Evolutionary conservation across 2,797 vertebrate species (phyloP), one percentile per base, ranked within the genome.

Genomic region (Taeniopygia guttata): DNA sequence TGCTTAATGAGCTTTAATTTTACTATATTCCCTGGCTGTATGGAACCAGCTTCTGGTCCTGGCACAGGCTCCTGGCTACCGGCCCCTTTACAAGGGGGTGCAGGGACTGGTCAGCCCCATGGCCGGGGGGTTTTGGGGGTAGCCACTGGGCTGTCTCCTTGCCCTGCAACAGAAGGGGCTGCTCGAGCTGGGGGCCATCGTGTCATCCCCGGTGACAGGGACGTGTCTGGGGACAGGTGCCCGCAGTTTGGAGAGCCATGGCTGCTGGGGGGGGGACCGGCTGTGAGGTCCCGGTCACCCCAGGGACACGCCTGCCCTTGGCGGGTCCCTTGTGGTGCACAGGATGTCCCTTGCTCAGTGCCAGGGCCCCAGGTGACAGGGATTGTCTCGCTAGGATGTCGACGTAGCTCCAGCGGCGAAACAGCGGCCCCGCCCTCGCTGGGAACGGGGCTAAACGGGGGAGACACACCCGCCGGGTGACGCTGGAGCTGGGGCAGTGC

Each of bases 1-100:
- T 87, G 88, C 95, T 95, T 95, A 86, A 90, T 94, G 80, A 86
- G 73, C 81, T 87, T 89, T 94, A 79, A 94, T 95, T 94, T 94
- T 77, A 82, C 89, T 73, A 77, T 86, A 58, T 67, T 87, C 89
- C 87, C 95, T 17, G 19, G 16, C 74, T 43, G 36, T 52, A 52
- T 36, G 76, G 48, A 46, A 45, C 7, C 7, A 38, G 40, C 66
- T 90, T 34, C 88, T 62, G 91, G 60, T 63, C 22, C 81, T 21
- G 1, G 60, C 5, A 4, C 55, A 48, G 83, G 55, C 58, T 79
- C 76, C 43, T 10, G 0, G 94, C 83, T 90, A 58, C 84, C 1
- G 15, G 34, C 89, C 32, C 59, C 59, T 40, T 16, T 1, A 16
- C 9, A 3, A 16, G 42, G 51, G 82, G 52, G 4, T 49, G 43